phyloP scores from a whole-genome alignment of 1,140 invertebrate species.

The Asbolus verrucosus region DNA sequence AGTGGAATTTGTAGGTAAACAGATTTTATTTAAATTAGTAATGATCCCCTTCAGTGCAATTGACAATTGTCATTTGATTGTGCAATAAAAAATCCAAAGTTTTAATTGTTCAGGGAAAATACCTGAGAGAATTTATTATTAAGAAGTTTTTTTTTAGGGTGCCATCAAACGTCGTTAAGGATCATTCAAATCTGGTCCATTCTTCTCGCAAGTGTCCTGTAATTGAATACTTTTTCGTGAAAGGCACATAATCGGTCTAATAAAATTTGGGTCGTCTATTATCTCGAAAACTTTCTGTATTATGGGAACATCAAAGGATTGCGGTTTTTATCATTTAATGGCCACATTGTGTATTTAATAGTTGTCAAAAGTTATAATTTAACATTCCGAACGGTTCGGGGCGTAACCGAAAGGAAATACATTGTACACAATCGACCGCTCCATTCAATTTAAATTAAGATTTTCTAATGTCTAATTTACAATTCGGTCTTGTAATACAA shows the following conservation, averaged over 20 bases:
- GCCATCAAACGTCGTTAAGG: too few relatives aligned
- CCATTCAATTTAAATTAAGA: slow-evolving; percentile 39
- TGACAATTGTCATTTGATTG: too few relatives aligned
- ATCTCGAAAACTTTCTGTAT: neutral
- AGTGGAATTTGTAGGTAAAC: too few relatives aligned
- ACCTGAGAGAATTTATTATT: neutral
- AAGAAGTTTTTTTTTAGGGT: too few relatives aligned
- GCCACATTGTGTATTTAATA: slow-evolving; percentile 22
- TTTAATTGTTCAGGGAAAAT: neutral
- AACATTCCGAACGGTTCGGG: slow-evolving; percentile 9
- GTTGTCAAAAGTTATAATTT: slow-evolving; percentile 34
- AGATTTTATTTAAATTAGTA: too few relatives aligned
- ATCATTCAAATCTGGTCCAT: neutral
- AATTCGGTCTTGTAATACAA: slow-evolving; percentile 25
- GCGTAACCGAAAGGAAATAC: slow-evolving; percentile 24
- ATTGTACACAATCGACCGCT: slow-evolving; percentile 4
- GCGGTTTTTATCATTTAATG: slow-evolving; percentile 16
- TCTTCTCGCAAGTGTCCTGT: slow-evolving; percentile 5
- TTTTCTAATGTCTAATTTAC: slow-evolving; percentile 33
- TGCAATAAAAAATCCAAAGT: too few relatives aligned
- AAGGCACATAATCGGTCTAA: too few relatives aligned
- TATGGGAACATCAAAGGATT: slow-evolving; percentile 28
- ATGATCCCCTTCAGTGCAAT: too few relatives aligned
- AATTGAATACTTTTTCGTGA: slow-evolving; percentile 18
- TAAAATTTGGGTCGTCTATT: slow-evolving; percentile 12